A percentile compares a stretch with the other conserved stretches of the same genome.
These are phyloP conservation scores for Fistularia tabacaria DNA, from an alignment of 2,797 vertebrate genomes.

Conservation along the genomic window DNA sequence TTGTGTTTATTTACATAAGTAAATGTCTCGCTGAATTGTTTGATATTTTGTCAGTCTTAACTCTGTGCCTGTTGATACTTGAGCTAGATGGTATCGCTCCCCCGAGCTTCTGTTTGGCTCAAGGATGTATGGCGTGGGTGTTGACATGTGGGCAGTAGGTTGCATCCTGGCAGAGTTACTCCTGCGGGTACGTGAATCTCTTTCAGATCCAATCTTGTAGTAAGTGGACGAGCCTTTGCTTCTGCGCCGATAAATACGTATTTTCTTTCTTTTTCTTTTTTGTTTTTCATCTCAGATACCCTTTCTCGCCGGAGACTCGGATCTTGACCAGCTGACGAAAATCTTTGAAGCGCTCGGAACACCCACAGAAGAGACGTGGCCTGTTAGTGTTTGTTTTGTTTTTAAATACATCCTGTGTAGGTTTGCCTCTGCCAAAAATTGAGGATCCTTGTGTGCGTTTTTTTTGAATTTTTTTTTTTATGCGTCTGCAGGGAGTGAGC, in stretches of 20 bases:
- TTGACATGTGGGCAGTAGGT: conserved; percentile 99
- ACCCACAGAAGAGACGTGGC: conserved; percentile 93
- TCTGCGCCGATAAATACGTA: neutral
- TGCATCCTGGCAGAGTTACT: conserved; percentile 96
- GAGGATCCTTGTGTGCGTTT: conserved; percentile 4
- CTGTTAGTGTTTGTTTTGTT: conserved; percentile 72
- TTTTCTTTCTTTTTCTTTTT: conserved; percentile 5
- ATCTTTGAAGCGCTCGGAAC: conserved; percentile 98
- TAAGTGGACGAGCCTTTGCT: neutral
- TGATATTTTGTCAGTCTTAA: conserved; percentile 1
- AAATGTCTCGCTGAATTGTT: neutral
- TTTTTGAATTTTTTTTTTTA: conserved; percentile 12
- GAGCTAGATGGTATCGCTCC: conserved; percentile 90
- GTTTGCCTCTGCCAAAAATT: neutral
- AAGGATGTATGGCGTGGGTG: conserved; percentile 95
- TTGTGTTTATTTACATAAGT: neutral
- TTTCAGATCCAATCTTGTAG: conserved; percentile 1
- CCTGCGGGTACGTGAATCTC: conserved; percentile 78
- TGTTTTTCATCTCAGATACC: conserved; percentile 78
- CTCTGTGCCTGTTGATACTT: conserved; percentile 9
- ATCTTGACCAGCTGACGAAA: conserved; percentile 93
- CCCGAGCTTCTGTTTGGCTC: conserved; percentile 95
- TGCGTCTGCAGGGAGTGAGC: conserved; percentile 80
- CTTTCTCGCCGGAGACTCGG: conserved; percentile 94
- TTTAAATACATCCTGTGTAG: neutral